A percentile compares a stretch with the other conserved stretches of the same genome.
Evolutionary conservation across 2,888 invertebrate species (phyloP).

Genomic region (Neoitamus cyanurus): DNA sequence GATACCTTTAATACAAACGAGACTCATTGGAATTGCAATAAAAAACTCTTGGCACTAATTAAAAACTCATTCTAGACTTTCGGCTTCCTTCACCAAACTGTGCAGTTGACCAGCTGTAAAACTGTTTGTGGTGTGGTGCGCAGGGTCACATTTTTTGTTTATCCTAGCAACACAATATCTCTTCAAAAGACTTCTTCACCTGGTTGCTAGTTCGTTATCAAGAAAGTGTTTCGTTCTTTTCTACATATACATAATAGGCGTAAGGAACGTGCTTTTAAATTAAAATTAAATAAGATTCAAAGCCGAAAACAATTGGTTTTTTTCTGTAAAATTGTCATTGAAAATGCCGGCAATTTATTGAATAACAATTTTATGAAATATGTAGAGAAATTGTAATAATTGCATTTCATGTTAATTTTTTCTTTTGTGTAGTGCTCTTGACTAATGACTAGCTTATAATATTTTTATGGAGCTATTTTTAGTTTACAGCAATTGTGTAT

Average conservation of each 20-base stretch:
- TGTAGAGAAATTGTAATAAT: neutral
- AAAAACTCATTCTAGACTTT: neutral
- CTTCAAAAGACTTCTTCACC: neutral
- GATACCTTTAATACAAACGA: neutral
- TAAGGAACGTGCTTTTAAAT: neutral
- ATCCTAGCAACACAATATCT: neutral
- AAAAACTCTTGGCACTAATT: neutral
- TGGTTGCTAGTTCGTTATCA: neutral
- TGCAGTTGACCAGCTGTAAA: neutral
- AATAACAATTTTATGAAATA: neutral
- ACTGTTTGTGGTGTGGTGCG: neutral
- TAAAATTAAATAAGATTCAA: neutral
- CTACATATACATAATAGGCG: too few species aligned
- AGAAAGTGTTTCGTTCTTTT: neutral
- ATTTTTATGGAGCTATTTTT: neutral
- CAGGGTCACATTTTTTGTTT: neutral
- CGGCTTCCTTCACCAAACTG: neutral
- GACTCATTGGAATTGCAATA: neutral
- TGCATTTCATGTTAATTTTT: neutral
- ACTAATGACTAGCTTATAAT: too few species aligned
- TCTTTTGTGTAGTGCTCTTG: neutral
- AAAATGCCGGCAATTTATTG: neutral
- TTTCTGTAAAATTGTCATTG: neutral
- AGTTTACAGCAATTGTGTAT: neutral
- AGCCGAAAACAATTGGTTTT: neutral